These are phyloP conservation scores for Calameuta pallipes DNA, from an alignment of 2,888 invertebrate genomes.

Conservation along the genomic window DNA sequence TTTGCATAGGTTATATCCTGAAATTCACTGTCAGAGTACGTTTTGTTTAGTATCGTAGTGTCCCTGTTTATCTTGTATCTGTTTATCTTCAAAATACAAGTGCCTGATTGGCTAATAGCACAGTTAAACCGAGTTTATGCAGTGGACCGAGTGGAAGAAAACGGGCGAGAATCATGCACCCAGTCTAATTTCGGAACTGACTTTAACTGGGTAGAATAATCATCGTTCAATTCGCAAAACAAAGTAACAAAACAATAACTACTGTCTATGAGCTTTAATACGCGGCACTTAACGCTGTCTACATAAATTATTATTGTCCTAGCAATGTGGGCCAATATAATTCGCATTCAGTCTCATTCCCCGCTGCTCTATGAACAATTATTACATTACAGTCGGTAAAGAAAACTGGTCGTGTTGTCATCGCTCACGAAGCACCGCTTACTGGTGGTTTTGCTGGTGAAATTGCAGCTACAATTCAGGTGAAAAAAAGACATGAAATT, in stretches of 20 bases:
- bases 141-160: too few species aligned
- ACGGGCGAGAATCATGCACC: too few species aligned
- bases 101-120: too few species aligned
- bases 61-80: too few species aligned
- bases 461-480: conserved; percentile 93
- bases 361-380: background rate
- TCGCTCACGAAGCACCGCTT: conserved; percentile 96
- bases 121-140: too few species aligned
- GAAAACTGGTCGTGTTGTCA: conserved; percentile 91
- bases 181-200: too few species aligned
- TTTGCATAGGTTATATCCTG: background rate
- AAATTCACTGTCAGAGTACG: too few species aligned
- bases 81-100: too few species aligned
- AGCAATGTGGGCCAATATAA: conserved; percentile 4
- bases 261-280: background rate
- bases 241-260: background rate
- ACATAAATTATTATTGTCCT: conserved; percentile 3
- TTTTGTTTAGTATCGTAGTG: too few species aligned
- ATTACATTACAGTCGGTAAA: conserved; percentile 83
- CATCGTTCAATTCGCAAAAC: background rate
- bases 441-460: conserved; percentile 97
- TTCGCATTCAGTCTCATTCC: conserved; percentile 4
- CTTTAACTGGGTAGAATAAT: background rate
- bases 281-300: conserved; percentile 6
- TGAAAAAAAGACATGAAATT: conserved; percentile 55